phyloP scores from a whole-genome alignment of 2,113 vertebrate species.

The Callorhinus ursinus region DNA sequence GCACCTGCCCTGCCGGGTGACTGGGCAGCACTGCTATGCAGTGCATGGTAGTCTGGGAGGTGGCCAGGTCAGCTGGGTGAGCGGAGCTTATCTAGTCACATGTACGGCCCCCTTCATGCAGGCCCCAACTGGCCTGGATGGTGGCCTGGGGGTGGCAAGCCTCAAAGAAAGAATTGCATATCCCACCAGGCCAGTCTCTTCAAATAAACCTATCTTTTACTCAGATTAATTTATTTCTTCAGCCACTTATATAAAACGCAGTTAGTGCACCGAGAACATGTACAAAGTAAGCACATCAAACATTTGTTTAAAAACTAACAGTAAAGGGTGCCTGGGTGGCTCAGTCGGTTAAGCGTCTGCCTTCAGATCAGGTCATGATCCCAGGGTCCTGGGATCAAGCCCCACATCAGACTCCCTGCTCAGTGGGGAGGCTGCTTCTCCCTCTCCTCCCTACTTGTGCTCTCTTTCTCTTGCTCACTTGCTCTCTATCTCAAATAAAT shows the following conservation, averaged over 20 bases:
- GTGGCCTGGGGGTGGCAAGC: rapidly evolving
- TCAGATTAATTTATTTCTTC: neutral
- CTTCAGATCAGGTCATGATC: neutral
- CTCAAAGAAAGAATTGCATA: neutral
- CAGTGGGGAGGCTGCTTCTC: neutral
- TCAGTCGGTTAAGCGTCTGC: neutral
- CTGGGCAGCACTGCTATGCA: neutral
- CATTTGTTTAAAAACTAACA: neutral
- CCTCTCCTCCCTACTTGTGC: neutral
- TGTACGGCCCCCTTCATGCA: neutral
- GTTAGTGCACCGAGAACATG: neutral
- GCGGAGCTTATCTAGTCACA: neutral
- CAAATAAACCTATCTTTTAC: neutral
- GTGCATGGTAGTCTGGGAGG: neutral
- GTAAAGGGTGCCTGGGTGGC: neutral
- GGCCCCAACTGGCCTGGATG: neutral
- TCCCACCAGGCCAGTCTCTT: neutral
- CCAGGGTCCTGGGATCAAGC: neutral
- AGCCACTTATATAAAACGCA: neutral
- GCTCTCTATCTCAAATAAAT: neutral
- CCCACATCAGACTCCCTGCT: neutral
- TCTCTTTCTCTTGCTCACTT: neutral
- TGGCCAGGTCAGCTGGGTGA: neutral
- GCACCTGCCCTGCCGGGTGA: neutral
- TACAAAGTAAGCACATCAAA: neutral